Evolutionary conservation across 2,113 vertebrate genomes (phyloP), one percentile per base, ranked within the genome.

Genomic region (Charina bottae): DNA sequence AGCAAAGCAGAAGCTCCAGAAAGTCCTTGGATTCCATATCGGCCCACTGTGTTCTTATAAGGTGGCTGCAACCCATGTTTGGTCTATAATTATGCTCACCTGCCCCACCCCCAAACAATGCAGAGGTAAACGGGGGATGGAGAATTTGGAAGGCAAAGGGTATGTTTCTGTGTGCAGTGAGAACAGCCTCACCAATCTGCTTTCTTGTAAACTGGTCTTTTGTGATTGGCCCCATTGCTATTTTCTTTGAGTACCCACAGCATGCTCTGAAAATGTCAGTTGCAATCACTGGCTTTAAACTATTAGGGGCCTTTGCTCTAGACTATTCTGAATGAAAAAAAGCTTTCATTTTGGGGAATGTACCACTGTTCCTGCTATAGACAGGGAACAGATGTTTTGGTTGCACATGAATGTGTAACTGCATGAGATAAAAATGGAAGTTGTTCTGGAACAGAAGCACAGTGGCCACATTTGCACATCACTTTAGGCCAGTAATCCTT

Each of bases 401-500:
- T 78, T 78, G 68, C 17, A 2, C 72, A 78, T 42, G 33, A 78
- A 78, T 78, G 17, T 78, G 9, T 78, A 78, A 78, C 33, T 78
- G 53, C 54, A 55, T 33, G 53, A 3, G 53, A 55, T 56, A 56
- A 49, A 24, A 85, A 85, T n/a, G 6, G 6, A 86, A 28, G 17
- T 17, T n/a, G 28, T 86, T 86, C n/a, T n/a, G 15, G 23, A 86
- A 86, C 53, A 85, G 24, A 54, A 28, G 13, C 21, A 46, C 56
- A 49, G 23, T 28, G 33, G 58, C 42, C 87, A 88, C 3, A 42
- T 64, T 62, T n/a, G 15, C 37, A 53, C 37, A 64, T 60, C 23
- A 89, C 28, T 56, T 86, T 86, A 86, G 17, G 53, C 53, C 53
- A 86, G 85, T 9, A 86, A 86, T 87, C 55, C 85, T 87, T 55